Evolutionary conservation across 2,888 invertebrate species (phyloP), one percentile per base, ranked within the genome.

Genomic region (Nephrotoma guestfalica): DNA sequence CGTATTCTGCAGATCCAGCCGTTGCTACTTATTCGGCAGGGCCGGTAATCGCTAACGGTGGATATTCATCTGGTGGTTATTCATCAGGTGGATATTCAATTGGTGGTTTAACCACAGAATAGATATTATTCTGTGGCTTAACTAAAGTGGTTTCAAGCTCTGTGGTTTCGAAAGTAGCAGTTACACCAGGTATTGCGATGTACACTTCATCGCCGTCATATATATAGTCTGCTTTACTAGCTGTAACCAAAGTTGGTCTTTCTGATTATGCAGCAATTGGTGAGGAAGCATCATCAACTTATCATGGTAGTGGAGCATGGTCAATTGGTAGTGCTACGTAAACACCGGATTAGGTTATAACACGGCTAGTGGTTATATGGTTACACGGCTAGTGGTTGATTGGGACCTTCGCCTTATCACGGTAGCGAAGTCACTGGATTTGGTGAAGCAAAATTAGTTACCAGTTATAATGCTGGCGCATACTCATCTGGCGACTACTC

Each of bases 111-210:
- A n/a, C n/a, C n/a, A n/a, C n/a, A n/a, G n/a, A n/a, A n/a, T n/a
- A n/a, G n/a, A n/a, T n/a, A n/a, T n/a, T n/a, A n/a, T n/a, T n/a
- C n/a, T n/a, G n/a, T n/a, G n/a, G n/a, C n/a, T n/a, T n/a, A 7
- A 86, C 87, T 7, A 87, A 86, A 43, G 43, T 87, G 7, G 84
- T 86, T 13, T 45, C 86, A 18, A 87, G 87, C 42, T 86, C 57
- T 41, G 41, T 86, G 2, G 71, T 57, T 5, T 30, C 51, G 41
- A 86, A 86, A 83, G 89, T 90, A 47, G 90, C 89, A 51, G 88
- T 89, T 42, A 90, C 90, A 40, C 90, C 90, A 6, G 89, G 90
- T 45, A 87, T 90, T 41, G 89, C 91, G 41, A 89, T 91, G 87
- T 89, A 90, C 88, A 88, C 89, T 6, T 90, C 90, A 87, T 89